Evolutionary conservation across 2,888 invertebrate species (phyloP).

Genomic region (Erebia epiphron): DNA sequence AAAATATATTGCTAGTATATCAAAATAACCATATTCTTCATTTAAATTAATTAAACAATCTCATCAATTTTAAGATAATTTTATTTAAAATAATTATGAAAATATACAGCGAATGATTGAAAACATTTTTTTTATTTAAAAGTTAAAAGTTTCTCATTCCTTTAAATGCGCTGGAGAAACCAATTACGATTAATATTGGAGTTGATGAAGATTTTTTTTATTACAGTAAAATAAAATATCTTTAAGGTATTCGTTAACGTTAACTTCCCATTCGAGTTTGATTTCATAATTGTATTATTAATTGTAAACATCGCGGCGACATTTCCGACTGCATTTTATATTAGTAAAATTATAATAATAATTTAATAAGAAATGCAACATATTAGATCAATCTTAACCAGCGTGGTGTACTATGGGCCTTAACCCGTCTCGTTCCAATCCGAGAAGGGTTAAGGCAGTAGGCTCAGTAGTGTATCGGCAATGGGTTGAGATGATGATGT

Average conservation of each 20-base stretch:
- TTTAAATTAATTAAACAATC: no score
- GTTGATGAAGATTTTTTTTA: slow-evolving; percentile 29
- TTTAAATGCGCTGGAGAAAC: slow-evolving; percentile 32
- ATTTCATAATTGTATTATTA: slow-evolving; percentile 37
- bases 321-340: slow-evolving; percentile 71
- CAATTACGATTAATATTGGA: slow-evolving; percentile 9
- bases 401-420: no score
- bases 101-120: no score
- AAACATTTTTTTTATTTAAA: background rate
- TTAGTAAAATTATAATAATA: slow-evolving; percentile 50
- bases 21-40: no score
- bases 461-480: no score
- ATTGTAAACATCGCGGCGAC: slow-evolving; percentile 61
- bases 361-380: background rate
- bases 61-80: no score
- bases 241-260: slow-evolving; percentile 30
- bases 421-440: background rate
- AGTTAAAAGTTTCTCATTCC: background rate
- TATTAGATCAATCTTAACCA: background rate
- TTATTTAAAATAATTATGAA: no score
- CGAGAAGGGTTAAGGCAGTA: background rate
- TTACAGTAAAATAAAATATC: slow-evolving; percentile 29
- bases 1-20: no score
- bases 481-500: no score
- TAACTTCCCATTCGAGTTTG: slow-evolving; percentile 39